Percentiles rank a stretch among this genome's conserved stretches.
These are phyloP conservation scores for Drosophila flavopinicola DNA, from an alignment of 2,888 invertebrate species.

Conservation along the genomic window DNA sequence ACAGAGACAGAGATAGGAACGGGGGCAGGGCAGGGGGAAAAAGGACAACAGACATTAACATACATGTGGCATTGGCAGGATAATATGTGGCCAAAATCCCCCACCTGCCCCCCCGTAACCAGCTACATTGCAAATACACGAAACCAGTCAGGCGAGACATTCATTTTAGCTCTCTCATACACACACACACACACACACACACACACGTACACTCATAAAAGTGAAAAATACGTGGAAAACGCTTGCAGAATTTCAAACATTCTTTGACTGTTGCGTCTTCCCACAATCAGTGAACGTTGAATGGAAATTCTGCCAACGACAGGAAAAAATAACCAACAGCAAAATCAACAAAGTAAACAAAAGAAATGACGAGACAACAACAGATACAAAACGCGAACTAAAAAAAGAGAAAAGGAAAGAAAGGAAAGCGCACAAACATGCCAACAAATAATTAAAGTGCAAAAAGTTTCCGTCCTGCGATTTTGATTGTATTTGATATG, in stretches of 20 bases:
- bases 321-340: constrained; percentile 43
- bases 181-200: constrained; percentile 21
- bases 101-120: too few species aligned
- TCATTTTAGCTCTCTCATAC: constrained; percentile 57
- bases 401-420: constrained; percentile 7
- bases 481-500: constrained; percentile 40
- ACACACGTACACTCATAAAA: constrained; percentile 49
- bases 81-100: constrained; percentile 32
- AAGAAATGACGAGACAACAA: constrained; percentile 18
- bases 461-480: constrained; percentile 30
- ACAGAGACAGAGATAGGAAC: too few species aligned
- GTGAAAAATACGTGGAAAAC: constrained; percentile 69
- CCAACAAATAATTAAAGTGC: constrained; percentile 46
- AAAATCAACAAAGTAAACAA: constrained; percentile 69
- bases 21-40: too few species aligned
- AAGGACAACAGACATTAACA: constrained; percentile 28
- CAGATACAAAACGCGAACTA: constrained; percentile 10
- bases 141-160: constrained; percentile 63
- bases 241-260: constrained; percentile 72
- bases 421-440: constrained; percentile 7
- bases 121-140: constrained; percentile 38
- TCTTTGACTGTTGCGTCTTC: constrained; percentile 41
- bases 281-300: constrained; percentile 57
- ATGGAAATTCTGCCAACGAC: constrained; percentile 67
- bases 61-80: constrained; percentile 27